phyloP scores from a whole-genome alignment of 2,888 invertebrate species.

The Mylabris sibirica region DNA sequence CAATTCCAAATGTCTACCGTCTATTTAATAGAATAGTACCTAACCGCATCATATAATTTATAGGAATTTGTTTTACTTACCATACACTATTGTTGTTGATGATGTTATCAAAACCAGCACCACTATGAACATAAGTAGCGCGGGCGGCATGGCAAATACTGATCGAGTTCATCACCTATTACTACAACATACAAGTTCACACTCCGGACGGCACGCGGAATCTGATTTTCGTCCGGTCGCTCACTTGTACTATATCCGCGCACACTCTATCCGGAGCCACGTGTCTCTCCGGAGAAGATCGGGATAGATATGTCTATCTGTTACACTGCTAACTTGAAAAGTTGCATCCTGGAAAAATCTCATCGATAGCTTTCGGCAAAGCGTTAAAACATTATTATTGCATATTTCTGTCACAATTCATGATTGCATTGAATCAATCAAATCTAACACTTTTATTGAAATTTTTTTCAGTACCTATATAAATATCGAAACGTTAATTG shows the following conservation, averaged over 20 bases:
- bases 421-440: neutral
- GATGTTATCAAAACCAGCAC: slow-evolving; percentile 31
- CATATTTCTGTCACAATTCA: neutral
- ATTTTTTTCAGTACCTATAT: too few relatives aligned
- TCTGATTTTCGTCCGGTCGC: slow-evolving; percentile 39
- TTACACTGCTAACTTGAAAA: slow-evolving; percentile 15
- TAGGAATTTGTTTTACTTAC: slow-evolving; percentile 39
- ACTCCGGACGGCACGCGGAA: slow-evolving; percentile 40
- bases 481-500: too few relatives aligned
- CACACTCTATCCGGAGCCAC: slow-evolving; percentile 46
- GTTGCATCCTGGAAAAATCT: neutral
- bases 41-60: neutral
- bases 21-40: too few relatives aligned
- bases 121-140: slow-evolving; percentile 49
- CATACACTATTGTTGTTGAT: slow-evolving; percentile 39
- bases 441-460: neutral
- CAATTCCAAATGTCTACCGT: neutral
- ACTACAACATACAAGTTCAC: slow-evolving; percentile 37
- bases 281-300: slow-evolving; percentile 35
- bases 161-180: slow-evolving; percentile 50
- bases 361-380: neutral
- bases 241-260: slow-evolving; percentile 39
- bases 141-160: slow-evolving; percentile 50
- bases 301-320: slow-evolving; percentile 28
- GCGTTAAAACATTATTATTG: slow-evolving; percentile 1